Evolutionary conservation across 2,888 invertebrate species (phyloP).

Genomic region (Colletes collaris): DNA sequence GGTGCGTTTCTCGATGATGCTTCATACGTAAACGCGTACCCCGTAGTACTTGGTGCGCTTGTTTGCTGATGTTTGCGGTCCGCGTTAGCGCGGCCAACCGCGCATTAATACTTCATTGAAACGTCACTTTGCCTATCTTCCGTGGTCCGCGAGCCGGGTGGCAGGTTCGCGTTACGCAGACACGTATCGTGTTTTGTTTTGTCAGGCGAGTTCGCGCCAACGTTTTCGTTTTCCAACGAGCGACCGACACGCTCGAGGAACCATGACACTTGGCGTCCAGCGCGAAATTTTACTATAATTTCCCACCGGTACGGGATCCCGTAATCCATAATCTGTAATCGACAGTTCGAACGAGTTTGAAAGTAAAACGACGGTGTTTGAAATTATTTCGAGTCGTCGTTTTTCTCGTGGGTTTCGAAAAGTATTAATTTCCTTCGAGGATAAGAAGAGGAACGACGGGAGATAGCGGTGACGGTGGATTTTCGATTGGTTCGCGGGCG

Average conservation of each 20-base stretch:
- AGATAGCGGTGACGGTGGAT: neutral
- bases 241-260: neutral
- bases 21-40: slow-evolving; percentile 22
- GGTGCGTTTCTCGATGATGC: slow-evolving; percentile 44
- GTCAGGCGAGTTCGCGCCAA: no score
- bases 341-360: no score
- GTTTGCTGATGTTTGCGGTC: slow-evolving; percentile 48
- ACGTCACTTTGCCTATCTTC: slow-evolving; percentile 44
- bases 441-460: no score
- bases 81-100: slow-evolving; percentile 28
- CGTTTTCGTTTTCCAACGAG: neutral
- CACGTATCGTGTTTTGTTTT: no score
- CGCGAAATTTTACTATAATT: neutral
- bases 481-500: neutral
- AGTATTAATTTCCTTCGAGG: no score
- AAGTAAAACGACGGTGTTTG: no score
- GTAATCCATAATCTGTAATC: no score
- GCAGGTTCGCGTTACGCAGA: neutral
- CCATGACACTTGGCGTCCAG: no score
- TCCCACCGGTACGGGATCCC: no score
- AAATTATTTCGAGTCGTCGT: no score
- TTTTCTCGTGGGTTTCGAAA: no score
- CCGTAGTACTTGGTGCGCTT: neutral
- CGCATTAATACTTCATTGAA: slow-evolving; percentile 50
- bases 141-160: neutral